These are phyloP conservation scores for Oscheius sp. DNA, from an alignment of 2,888 invertebrate genomes.

Conservation along the genomic window DNA sequence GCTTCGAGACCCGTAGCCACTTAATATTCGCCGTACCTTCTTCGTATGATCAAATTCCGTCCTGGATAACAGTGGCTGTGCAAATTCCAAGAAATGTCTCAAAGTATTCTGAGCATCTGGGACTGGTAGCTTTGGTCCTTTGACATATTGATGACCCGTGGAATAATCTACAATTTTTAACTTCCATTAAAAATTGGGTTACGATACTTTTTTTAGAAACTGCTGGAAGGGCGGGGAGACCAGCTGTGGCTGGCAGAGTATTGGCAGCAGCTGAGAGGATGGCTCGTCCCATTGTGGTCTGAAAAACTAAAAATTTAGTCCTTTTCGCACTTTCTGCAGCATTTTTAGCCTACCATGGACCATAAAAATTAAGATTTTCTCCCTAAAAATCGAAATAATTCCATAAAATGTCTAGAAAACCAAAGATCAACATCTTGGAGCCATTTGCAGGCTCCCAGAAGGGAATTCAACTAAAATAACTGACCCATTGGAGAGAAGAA, in stretches of 20 bases:
- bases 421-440: background rate
- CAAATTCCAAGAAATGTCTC: constrained; percentile 66
- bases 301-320: background rate
- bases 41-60: constrained; percentile 62
- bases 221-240: background rate
- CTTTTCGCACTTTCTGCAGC: too few species aligned
- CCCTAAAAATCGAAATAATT: too few species aligned
- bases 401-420: too few species aligned
- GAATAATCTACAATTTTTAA: constrained; percentile 27
- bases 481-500: background rate
- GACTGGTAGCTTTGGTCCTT: constrained; percentile 59
- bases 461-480: background rate
- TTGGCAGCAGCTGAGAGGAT: constrained; percentile 13
- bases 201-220: constrained; percentile 1
- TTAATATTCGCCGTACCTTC: too few species aligned
- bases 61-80: constrained; percentile 58
- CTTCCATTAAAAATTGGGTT: background rate
- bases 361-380: too few species aligned
- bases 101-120: constrained; percentile 64
- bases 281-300: constrained; percentile 24
- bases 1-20: too few species aligned
- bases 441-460: too few species aligned
- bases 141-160: constrained; percentile 23
- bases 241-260: background rate
- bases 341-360: too few species aligned